These are phyloP conservation scores for Myotis yumanensis DNA, from an alignment of 2,113 vertebrate species.

Conservation along the genomic window DNA sequence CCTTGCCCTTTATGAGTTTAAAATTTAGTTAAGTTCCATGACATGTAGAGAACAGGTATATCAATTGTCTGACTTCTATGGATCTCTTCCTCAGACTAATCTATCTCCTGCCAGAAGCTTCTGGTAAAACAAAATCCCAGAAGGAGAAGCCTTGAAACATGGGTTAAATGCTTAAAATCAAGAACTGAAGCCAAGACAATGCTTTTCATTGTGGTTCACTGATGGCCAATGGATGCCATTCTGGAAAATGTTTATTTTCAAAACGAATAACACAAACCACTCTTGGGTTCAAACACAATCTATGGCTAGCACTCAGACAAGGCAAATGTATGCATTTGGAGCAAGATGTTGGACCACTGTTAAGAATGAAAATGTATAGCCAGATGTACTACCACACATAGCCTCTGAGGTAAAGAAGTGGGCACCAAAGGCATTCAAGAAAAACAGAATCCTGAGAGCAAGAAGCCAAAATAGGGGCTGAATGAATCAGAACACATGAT, in stretches of 20 bases:
- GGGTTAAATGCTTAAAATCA: neutral
- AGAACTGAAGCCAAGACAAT: constrained; percentile 17
- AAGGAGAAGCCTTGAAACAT: neutral
- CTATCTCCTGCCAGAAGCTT: constrained; percentile 9
- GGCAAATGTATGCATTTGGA: neutral
- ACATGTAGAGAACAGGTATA: neutral
- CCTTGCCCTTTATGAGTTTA: constrained; percentile 12
- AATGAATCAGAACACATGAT: constrained; percentile 1
- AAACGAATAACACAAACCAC: neutral
- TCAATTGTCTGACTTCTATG: neutral
- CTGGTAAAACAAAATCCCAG: constrained; percentile 10
- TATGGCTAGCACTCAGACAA: neutral
- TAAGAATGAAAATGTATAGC: neutral
- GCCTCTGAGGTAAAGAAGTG: neutral
- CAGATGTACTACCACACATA: neutral
- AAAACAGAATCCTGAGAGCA: neutral
- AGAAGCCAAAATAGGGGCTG: neutral
- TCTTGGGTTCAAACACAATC: neutral
- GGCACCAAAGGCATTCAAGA: neutral
- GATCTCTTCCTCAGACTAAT: neutral
- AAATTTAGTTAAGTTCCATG: neutral
- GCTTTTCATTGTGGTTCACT: neutral
- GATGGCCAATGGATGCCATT: neutral
- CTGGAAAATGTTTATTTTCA: constrained; percentile 19
- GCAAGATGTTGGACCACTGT: neutral